A percentile compares a stretch with the other conserved stretches of the same genome.
Conservation (phyloP, 1,140 invertebrate species). For the Latrodectus geometricus region DNA sequence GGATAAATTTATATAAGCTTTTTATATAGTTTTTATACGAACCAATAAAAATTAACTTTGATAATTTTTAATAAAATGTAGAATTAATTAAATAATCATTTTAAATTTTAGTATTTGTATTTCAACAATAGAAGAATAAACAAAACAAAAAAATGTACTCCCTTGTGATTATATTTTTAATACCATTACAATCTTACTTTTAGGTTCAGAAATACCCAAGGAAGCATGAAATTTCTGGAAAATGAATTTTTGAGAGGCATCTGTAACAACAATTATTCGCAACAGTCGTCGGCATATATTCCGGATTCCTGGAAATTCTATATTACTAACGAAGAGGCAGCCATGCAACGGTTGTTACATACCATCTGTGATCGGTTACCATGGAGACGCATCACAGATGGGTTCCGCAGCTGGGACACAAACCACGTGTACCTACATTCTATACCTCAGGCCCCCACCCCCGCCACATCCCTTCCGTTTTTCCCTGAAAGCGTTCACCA, state of each 20-base stretch:
- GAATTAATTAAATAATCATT: too few species aligned
- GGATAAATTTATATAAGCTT: too few species aligned
- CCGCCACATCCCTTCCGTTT: neutral
- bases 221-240: too few species aligned
- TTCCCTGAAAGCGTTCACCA: neutral
- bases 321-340: constrained; percentile 1
- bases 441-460: neutral
- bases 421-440: constrained; percentile 19
- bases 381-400: constrained; percentile 44
- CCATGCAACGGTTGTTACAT: constrained; percentile 29
- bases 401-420: constrained; percentile 37
- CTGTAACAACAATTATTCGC: neutral
- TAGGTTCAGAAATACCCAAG: too few species aligned
- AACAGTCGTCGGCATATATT: neutral
- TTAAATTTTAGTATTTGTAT: too few species aligned
- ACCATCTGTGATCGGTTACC: constrained; percentile 46
- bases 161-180: too few species aligned
- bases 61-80: too few species aligned
- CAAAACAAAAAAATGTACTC: too few species aligned
- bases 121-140: too few species aligned
- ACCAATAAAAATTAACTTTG: too few species aligned
- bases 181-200: too few species aligned
- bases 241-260: neutral
- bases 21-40: too few species aligned
- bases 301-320: neutral